These are phyloP conservation scores for Climacteris rufus DNA, from an alignment of 2,113 vertebrate genomes.

Conservation along the genomic window DNA sequence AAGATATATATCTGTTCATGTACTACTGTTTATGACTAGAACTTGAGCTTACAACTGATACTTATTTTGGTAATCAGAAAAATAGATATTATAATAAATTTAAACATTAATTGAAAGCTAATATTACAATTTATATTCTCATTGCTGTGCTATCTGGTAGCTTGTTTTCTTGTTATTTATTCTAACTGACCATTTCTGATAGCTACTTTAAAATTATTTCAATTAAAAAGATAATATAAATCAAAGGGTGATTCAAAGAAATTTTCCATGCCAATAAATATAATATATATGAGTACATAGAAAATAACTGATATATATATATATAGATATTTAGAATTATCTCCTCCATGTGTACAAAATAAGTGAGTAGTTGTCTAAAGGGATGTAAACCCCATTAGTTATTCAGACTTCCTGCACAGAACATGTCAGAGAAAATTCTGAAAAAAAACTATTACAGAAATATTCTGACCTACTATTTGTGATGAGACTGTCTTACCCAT, in stretches of 20 bases:
- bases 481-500: background rate
- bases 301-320: background rate
- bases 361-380: background rate
- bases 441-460: background rate
- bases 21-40: background rate
- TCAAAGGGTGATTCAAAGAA: background rate
- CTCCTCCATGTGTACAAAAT: background rate
- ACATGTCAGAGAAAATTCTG: background rate
- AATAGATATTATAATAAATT: background rate
- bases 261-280: background rate
- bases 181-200: background rate
- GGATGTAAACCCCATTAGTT: background rate
- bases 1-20: rapidly evolving
- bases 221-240: background rate
- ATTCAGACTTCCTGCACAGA: background rate
- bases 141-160: background rate
- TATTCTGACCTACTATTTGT: background rate
- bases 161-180: background rate
- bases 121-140: background rate
- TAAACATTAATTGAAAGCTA: background rate
- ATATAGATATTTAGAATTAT: background rate
- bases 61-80: background rate
- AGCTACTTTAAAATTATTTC: background rate
- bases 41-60: background rate
- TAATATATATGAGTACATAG: no score